These are phyloP conservation scores for Alectura lathami DNA, from an alignment of 2,113 vertebrate species.

Conservation along the genomic window DNA sequence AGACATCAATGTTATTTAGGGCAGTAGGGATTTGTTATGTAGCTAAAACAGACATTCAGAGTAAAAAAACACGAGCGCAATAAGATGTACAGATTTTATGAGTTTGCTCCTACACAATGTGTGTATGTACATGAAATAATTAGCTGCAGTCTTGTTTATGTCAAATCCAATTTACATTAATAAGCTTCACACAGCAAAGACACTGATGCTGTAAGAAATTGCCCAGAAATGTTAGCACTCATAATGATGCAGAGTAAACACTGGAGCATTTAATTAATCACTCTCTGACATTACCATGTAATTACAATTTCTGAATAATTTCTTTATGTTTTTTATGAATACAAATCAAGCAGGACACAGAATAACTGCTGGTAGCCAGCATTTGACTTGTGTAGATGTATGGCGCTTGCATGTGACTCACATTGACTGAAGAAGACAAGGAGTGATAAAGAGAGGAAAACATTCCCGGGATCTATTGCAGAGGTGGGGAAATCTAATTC, in stretches of 20 bases:
- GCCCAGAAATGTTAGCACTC: conserved; percentile 31
- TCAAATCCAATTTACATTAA: conserved; percentile 74
- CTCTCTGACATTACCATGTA: conserved; percentile 55
- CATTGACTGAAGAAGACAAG: neutral
- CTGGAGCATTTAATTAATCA: conserved; percentile 54
- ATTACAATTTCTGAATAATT: conserved; percentile 50
- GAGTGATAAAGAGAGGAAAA: neutral
- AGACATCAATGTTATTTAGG: neutral
- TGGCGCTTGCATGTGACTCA: neutral
- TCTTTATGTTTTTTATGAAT: conserved; percentile 32
- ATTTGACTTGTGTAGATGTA: neutral
- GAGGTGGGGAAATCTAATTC: neutral
- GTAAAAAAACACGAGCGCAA: neutral
- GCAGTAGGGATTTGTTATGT: neutral
- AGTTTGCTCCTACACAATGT: conserved; percentile 51
- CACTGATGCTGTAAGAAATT: conserved; percentile 20
- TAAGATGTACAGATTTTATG: conserved; percentile 53
- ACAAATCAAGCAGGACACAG: conserved; percentile 40
- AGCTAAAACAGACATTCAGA: neutral
- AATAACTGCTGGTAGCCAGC: neutral
- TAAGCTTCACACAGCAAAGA: conserved; percentile 54
- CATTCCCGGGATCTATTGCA: neutral
- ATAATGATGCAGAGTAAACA: conserved; percentile 44
- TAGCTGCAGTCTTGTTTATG: conserved; percentile 70
- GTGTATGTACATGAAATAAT: conserved; percentile 71